phyloP scores from a whole-genome alignment of 2,888 invertebrate species.

The Amphipoea oculea region DNA sequence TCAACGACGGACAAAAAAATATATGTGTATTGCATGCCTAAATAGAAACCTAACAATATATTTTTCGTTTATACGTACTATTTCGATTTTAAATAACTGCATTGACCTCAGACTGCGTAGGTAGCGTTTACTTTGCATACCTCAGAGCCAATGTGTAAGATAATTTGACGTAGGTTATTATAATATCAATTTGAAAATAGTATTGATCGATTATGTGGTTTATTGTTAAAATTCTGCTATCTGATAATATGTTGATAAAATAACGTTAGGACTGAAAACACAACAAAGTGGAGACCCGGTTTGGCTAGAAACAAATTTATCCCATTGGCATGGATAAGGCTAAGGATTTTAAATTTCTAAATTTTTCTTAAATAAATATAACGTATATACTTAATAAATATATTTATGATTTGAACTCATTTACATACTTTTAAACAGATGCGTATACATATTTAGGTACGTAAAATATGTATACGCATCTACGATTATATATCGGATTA shows the following conservation, averaged over 20 bases:
- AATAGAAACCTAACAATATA: background rate
- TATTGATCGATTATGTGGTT: background rate
- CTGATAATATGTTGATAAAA: background rate
- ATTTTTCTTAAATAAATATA: background rate
- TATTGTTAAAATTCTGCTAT: background rate
- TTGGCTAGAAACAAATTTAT: background rate
- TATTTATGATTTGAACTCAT: background rate
- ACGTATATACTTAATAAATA: background rate
- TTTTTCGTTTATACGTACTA: background rate
- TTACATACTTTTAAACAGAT: background rate
- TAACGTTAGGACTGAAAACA: constrained; percentile 5
- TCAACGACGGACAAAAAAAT: background rate
- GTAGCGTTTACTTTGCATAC: background rate
- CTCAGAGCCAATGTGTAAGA: background rate
- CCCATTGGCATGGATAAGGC: background rate
- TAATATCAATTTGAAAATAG: background rate
- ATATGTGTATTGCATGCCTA: background rate
- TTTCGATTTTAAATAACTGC: background rate
- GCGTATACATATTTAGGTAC: background rate
- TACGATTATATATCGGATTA: background rate
- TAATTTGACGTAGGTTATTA: background rate
- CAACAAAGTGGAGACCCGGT: background rate
- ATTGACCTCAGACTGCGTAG: background rate
- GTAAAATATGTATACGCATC: background rate
- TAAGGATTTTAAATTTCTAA: background rate